Evolutionary conservation across 2,797 vertebrate genomes (phyloP), one percentile per base, ranked within the genome.

Genomic region (Craterocephalus amniculus): DNA sequence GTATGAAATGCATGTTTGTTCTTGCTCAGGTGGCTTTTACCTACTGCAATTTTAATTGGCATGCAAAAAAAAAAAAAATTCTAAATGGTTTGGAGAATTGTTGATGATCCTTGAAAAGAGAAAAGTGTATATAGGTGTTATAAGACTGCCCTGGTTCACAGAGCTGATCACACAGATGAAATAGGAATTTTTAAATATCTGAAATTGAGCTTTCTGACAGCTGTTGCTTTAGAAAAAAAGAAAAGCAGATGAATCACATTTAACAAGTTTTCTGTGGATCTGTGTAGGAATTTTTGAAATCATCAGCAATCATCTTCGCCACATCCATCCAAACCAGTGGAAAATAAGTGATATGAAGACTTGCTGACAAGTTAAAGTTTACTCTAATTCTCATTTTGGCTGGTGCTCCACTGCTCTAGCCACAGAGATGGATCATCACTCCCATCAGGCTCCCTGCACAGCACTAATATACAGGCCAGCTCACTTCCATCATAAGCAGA

Each of bases 361-460:
- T 78, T 85, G 87, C 85, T 90, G 90, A 90, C 88, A 88, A 88
- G 85, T 76, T 88, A 63, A 77, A 88, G 83, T 89, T 88, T 81
- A 77, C 82, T 85, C 72, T 80, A 89, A 90, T 86, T 89, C 80
- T 82, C 43, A 38, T 88, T 63, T 87, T 91, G 91, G 90, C 88
- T 81, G 54, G 1, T n/a, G 65, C 70, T 59, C 29, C 48, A 1
- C 59, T 64, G 35, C 77, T 82, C 34, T 52, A 52, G 80, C 86
- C 88, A 63, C 89, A 91, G 76, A 84, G 78, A 73, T 90, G 80
- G 81, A 90, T 90, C 83, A 76, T 80, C 58, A 43, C 86, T 81
- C 80, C 70, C 73, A 76, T 86, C 76, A 87, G 88, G 83, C 76
- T 88, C 31, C 38, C 43, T 81, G 72, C 34, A 54, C 81, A 45